A percentile compares a stretch with the other conserved stretches of the same genome.
Evolutionary conservation across 2,113 vertebrate genomes (phyloP).

Genomic region (Gulo gulo): DNA sequence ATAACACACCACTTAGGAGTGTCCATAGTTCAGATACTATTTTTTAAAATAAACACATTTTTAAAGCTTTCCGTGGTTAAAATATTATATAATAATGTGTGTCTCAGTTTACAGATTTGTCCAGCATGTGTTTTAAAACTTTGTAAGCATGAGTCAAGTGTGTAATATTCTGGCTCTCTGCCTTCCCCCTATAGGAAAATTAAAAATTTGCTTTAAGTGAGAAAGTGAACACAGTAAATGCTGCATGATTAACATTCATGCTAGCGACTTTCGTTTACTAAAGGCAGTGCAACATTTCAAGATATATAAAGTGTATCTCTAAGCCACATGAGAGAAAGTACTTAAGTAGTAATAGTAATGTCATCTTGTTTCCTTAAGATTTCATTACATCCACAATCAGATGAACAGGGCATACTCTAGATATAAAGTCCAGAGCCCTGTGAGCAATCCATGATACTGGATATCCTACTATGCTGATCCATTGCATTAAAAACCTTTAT

Average conservation of each 20-base stretch:
- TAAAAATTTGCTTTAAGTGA: neutral
- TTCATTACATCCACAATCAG: neutral
- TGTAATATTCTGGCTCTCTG: neutral
- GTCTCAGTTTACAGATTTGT: neutral
- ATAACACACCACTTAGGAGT: neutral
- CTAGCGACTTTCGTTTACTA: neutral
- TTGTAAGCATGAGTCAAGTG: neutral
- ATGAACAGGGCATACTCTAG: neutral
- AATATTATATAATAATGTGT: neutral
- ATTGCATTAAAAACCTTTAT: neutral
- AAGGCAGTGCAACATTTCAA: neutral
- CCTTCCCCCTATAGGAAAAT: neutral
- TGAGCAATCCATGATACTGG: neutral
- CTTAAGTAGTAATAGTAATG: neutral
- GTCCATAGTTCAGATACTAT: neutral
- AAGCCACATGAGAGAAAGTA: neutral
- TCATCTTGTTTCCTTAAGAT: neutral
- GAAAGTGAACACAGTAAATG: neutral
- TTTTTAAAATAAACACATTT: slow-evolving; percentile 11
- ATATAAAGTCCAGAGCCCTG: neutral
- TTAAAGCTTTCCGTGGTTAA: neutral
- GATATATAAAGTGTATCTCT: neutral
- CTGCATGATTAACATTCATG: neutral
- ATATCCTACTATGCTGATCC: neutral
- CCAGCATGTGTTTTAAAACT: neutral